Evolutionary conservation across 2,888 invertebrate species (phyloP), one percentile per base, ranked within the genome.

Genomic region (Euspilapteryx auroguttella): DNA sequence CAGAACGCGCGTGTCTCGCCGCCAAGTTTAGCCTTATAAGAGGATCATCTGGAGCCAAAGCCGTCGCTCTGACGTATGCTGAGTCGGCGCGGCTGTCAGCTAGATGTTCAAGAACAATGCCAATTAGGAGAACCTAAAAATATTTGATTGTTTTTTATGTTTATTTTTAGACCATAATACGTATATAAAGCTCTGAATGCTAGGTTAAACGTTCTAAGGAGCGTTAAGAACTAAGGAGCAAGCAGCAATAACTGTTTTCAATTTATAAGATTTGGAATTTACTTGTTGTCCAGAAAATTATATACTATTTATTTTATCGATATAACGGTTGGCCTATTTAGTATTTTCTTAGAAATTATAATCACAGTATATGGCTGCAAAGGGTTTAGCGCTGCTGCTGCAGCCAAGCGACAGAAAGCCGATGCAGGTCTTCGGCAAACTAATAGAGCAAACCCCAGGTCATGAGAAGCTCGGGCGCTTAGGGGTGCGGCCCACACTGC

Each of bases 371-470:
- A 49, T 0, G 68, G 61, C 15, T 64, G 61, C 2, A 49, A 40
- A 0, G 69, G 69, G n/a, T 58, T 54, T 32, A 68, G 36, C 0
- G 73, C 63, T 0, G 63, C 64, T 2, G 75, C 66, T 2, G 58
- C 45, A 3, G 75, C 73, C 2, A 73, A 52, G 14, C 69, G 44
- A 36, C 69, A 68, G 39, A 75, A 69, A 3, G 73, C 75, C 0
- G 73, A 65, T 1, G 63, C 49, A 1, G 68, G 65, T 9, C 73
- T 47, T 28, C 50, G 49, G 39, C 63, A 63, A 25, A 49, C 39
- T 11, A 75, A 45, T 33, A 71, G 39, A 2, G 59, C 63, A 12
- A 65, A 37, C 1, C 71, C 73, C 12, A 71, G 42, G 36, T 61
- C 45, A 35, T 69, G 71, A 0, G 65, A 52, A 0, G 68, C 69